Conservation (phyloP, 2,888 invertebrate genomes). For the Pharmacophagus antenor region DNA sequence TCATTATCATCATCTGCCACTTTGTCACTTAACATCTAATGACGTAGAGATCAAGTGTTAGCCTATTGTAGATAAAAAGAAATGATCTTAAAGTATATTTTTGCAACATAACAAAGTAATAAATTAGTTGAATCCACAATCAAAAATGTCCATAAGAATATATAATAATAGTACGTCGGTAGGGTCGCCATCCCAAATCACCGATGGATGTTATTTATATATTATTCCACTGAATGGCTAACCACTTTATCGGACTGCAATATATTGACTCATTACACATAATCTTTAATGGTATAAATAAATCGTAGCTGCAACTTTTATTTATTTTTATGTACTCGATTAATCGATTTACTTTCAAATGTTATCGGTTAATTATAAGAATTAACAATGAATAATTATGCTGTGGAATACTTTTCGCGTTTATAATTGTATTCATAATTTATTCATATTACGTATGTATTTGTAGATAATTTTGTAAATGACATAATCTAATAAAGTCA, state of each 20-base stretch:
- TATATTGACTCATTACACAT: not conserved
- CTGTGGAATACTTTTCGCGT: not conserved
- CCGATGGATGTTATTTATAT: not conserved
- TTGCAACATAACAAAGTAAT: not conserved
- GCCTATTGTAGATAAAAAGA: not conserved
- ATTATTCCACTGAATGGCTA: conserved; percentile 5
- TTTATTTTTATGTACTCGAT: not conserved
- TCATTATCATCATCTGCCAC: not conserved
- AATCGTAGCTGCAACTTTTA: not conserved
- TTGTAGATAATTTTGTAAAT: too few relatives aligned
- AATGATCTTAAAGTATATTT: not conserved
- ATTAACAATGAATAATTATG: too few relatives aligned
- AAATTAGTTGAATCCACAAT: not conserved
- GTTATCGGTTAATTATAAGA: too few relatives aligned
- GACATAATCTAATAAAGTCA: too few relatives aligned
- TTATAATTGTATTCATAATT: not conserved
- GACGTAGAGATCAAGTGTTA: not conserved
- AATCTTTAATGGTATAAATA: conserved; percentile 3
- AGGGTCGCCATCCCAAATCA: not conserved
- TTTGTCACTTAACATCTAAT: not conserved
- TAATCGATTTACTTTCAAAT: not conserved
- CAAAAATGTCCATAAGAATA: not conserved
- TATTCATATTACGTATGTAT: too few relatives aligned
- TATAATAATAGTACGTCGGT: not conserved
- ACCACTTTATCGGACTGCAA: conserved; percentile 1